A percentile compares a stretch with the other conserved stretches of the same genome.
These are phyloP conservation scores for Araneus ventricosus DNA, from an alignment of 1,140 invertebrate species.

Conservation along the genomic window DNA sequence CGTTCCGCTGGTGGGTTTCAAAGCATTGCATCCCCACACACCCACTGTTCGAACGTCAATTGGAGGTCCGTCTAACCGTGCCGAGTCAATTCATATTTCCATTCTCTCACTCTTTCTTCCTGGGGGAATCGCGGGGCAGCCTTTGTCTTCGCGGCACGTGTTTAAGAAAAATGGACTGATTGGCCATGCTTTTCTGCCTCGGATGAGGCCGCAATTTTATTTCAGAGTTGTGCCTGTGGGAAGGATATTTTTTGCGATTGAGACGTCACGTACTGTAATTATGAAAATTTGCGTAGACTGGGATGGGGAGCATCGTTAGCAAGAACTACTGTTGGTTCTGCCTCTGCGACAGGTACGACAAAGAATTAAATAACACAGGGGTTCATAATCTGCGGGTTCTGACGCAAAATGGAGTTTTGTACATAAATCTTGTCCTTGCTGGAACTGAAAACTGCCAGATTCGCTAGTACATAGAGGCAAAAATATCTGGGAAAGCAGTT, in stretches of 20 bases:
- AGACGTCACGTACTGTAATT: conserved; percentile 32
- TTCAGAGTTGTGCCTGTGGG: background rate
- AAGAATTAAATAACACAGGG: too few relatives aligned
- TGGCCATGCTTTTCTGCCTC: conserved; percentile 21
- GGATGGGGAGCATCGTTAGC: too few relatives aligned
- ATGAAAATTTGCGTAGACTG: too few relatives aligned
- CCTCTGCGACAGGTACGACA: too few relatives aligned
- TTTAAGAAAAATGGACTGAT: conserved; percentile 33
- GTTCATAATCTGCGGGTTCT: too few relatives aligned
- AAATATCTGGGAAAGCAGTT: too few relatives aligned
- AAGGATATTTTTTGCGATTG: background rate
- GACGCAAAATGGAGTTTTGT: too few relatives aligned
- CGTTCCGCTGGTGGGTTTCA: conserved; percentile 21
- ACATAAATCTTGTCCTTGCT: too few relatives aligned
- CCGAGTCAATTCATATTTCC: conserved; percentile 61
- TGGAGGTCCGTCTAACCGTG: conserved; percentile 49
- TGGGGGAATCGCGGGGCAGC: background rate
- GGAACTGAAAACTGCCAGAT: too few relatives aligned
- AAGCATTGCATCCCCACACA: background rate
- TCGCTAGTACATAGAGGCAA: too few relatives aligned
- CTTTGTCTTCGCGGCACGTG: conserved; percentile 46
- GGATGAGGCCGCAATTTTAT: background rate
- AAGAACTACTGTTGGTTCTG: too few relatives aligned
- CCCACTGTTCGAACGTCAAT: conserved; percentile 27
- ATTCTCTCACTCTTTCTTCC: background rate